Evolutionary conservation across 2,888 invertebrate genomes (phyloP), one percentile per base, ranked within the genome.

Genomic region (Hirtodrosophila trivittata): DNA sequence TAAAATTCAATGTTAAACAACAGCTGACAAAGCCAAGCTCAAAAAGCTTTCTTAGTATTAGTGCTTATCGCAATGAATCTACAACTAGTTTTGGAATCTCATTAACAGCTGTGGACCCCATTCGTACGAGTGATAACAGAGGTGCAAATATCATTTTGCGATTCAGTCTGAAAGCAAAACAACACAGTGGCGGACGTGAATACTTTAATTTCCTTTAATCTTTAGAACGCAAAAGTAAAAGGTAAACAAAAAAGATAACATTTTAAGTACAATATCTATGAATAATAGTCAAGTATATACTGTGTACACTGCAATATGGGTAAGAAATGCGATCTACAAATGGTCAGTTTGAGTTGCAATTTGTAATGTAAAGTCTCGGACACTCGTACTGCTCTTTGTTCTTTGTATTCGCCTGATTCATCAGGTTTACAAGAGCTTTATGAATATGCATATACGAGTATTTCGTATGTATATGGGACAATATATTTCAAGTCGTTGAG

Each of bases 1-100:
- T 77, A 54, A 66, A 58, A 54, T 63, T 65, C 52, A 60, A 56
- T 62, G 62, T 66, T 66, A 50, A 67, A 25, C 9, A 30, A 52
- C 25, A 43, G 32, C 13, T 26, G 39, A 16, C 32, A 7, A 52
- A 52, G 9, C 33, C 8, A 18, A 52, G 50, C 52, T 21, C 35
- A 49, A 43, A 54, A 42, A 54, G 39, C 51, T 52, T 39, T 9
- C 10, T 8, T 50, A 33, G 10, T 38, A 10, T 9, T 0, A 8
- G 14, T 18, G 7, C 2, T 13, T 14, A 28, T 26, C 6, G 14
- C 0, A 16, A 26, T 43, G 13, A 8, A 2, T 47, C 41, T 38
- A 13, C n/a, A n/a, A n/a, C n/a, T n/a, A 21, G 5, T 21, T 21
- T 21, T 21, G 18, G 18, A 2, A 21, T 3, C 18, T 21, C 18